Evolutionary conservation across 1,140 invertebrate species (phyloP), one percentile per base, ranked within the genome.

Genomic region (Trypoxylus dichotomus): DNA sequence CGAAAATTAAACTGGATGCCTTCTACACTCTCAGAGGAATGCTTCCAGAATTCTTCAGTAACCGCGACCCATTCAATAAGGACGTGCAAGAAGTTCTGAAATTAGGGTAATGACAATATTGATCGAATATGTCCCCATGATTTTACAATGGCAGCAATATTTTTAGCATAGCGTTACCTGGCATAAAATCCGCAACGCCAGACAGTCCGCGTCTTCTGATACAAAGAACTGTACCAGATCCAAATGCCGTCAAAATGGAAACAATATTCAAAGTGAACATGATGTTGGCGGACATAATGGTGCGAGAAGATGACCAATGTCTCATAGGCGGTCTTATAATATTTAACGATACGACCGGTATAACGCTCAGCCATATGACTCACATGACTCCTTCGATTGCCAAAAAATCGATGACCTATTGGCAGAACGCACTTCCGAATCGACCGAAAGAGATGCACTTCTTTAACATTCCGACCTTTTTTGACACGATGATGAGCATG

Each of bases 1-100:
- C 90, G 2, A 93, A 92, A 83, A 86, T 89, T 78, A 91, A 91
- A 81, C 81, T 93, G 5, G 91, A 93, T 82, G 87, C 90, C 82
- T 92, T 88, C 83, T 91, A 91, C 80, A 89, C 91, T 0, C 83
- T 92, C 41, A 87, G 88, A 81, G 85, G 86, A n/a, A 82, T 89
- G 27, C 85, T 91, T 27, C 91, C 92, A 0, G 91, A 93, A 77
- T 85, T 88, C 75, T 89, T 86, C 78, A 76, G 79, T 7, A 82
- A 85, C 54, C 79, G 87, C 42, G 86, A 89, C 81, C 87, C 88
- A 0, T 83, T 80, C 13, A 75, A 78, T 24, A 74, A 83, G 0
- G 84, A 84, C 72, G 84, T 88, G 60, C 78, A 83, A 68, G 77
- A 84, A 60, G 68, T 84, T 19, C 80, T 84, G 21, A 82, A 83